Evolutionary conservation across 2,888 invertebrate species (phyloP), one percentile per base, ranked within the genome.

Genomic region (Dichetophora obliterata): DNA sequence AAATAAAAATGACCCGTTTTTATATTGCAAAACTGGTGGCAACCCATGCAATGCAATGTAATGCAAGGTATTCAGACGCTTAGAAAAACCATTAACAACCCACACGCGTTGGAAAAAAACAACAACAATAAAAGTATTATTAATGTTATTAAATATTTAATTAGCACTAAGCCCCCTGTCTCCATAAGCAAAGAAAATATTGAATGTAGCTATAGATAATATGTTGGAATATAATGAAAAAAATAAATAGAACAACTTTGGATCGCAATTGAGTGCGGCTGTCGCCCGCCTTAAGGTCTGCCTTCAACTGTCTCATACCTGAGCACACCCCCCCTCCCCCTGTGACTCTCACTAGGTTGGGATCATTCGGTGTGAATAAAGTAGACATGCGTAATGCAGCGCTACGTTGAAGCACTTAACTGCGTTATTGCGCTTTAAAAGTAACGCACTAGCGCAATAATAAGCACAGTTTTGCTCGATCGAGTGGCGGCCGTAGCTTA

Each of bases 161-260:
- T 85, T 85, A 86, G 85, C 84, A 83, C 82, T 85, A 83, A 85
- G 84, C 85, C 27, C 61, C 5, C 68, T 5, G 11, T n/a, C 24
- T 68, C 24, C 6, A 5, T 5, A 11, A 34, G 14, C 50, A 31
- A 27, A 5, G 48, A 27, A 11, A 59, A 48, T 61, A 48, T 48
- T 11, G 48, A 61, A 48, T n/a, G 59, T 5, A 5, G 63, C 63
- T n/a, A 34, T 8, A n/a, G 63, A 11, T n/a, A n/a, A n/a, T n/a
- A 16, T 31, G 63, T 31, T 31, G 16, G 14, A 27, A 31, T 14
- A 63, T 31, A 24, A 16, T 54, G n/a, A 27, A 52, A 52, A 52
- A 52, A 61, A 16, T 31, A 31, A 31, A 31, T 31, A n/a, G 27
- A 63, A 31, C 27, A 54, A 22, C 54, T 22, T 19, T 22, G 22